A percentile compares a stretch with the other conserved stretches of the same genome.
Conservation (phyloP, 1,140 invertebrate genomes). For the Drosophila arizonae region DNA sequence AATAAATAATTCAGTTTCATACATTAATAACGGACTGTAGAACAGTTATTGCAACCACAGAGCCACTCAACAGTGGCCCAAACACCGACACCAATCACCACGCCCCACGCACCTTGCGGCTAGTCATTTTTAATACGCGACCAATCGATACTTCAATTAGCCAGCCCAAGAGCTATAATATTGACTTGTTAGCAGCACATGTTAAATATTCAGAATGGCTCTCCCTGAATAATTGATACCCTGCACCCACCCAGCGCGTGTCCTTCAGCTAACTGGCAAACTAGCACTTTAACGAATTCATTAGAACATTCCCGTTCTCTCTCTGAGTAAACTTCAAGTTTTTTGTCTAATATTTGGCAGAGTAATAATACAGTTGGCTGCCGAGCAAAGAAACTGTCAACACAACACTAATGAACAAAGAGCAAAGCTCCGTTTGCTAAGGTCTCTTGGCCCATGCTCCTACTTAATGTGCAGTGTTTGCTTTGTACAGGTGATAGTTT, state of each 20-base stretch:
- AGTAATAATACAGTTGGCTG: too few species aligned
- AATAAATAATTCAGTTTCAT: slow-evolving; percentile 72
- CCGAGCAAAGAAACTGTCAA: too few species aligned
- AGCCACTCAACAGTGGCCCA: too few species aligned
- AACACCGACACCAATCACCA: too few species aligned
- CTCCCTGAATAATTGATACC: not conserved
- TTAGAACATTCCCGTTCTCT: not conserved
- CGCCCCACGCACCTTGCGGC: slow-evolving; percentile 15
- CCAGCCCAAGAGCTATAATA: not conserved
- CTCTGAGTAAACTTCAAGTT: too few species aligned
- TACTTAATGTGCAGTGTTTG: too few species aligned
- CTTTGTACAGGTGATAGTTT: too few species aligned
- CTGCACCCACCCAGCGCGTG: not conserved
- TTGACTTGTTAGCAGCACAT: slow-evolving; percentile 20
- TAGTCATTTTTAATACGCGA: slow-evolving; percentile 19
- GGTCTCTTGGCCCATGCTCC: too few species aligned
- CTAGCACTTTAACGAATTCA: not conserved
- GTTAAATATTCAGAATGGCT: not conserved
- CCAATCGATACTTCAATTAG: slow-evolving; percentile 29
- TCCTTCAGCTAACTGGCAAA: too few species aligned
- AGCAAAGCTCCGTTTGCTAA: too few species aligned
- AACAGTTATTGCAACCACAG: slow-evolving; percentile 20
- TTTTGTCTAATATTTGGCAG: too few species aligned
- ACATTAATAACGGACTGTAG: slow-evolving; percentile 38
- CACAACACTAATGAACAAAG: too few species aligned